Evolutionary conservation across 2,797 vertebrate genomes (phyloP).

Genomic region (Anomalospiza imberbis): DNA sequence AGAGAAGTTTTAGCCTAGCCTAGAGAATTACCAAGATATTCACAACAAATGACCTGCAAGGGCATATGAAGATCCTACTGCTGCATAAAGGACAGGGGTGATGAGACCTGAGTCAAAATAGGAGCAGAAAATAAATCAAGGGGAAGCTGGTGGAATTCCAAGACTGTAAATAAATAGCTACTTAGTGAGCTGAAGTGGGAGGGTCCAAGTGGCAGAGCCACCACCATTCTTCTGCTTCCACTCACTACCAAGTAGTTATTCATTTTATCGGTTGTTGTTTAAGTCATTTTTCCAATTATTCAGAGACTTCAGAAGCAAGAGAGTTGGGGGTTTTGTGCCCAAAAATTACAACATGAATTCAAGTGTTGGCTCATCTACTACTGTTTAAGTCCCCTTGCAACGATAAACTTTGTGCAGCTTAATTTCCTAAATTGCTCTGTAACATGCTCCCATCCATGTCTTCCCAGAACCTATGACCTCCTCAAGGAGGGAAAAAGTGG

Average conservation of each 20-base stretch:
- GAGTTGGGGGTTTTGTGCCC: rapidly evolving
- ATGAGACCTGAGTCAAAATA: background rate
- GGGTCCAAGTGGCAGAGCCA: background rate
- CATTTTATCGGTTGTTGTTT: background rate
- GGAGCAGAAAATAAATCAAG: background rate
- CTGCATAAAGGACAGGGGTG: background rate
- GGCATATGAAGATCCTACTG: background rate
- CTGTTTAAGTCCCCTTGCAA: background rate
- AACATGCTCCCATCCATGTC: background rate
- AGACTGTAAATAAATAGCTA: background rate
- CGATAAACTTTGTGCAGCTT: background rate
- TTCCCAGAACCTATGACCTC: background rate
- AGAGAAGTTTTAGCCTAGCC: background rate
- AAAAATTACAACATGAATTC: background rate
- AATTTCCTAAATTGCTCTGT: background rate
- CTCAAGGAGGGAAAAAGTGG: background rate
- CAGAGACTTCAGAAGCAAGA: background rate
- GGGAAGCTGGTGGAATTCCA: background rate
- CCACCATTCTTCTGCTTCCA: rapidly evolving
- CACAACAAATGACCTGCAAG: background rate
- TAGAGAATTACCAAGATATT: background rate
- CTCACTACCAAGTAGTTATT: background rate
- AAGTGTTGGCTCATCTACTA: background rate
- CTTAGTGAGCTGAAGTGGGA: background rate
- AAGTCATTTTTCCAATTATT: background rate